Base-by-base conservation (phyloP, 2,113 vertebrate genomes). In the Ammodramus savannarum region DNA sequence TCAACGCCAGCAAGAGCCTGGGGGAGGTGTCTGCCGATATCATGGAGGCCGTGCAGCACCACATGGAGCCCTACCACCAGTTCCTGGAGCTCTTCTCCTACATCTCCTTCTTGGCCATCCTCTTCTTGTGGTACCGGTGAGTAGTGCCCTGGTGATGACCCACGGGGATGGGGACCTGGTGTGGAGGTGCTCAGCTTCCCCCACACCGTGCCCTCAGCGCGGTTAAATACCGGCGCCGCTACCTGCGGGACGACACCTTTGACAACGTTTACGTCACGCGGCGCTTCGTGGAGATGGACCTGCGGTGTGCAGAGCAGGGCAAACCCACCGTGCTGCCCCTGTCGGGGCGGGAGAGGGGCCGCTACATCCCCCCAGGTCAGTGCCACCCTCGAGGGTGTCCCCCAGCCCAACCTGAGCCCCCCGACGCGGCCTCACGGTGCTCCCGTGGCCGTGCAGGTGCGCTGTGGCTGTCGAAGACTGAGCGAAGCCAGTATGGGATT, bases 251-350 rank as follows among this genome's bases (percentile, higher is more conserved):
- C 1, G 97, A 99, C 31, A 17, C 75, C 68, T 99, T 98, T 0
- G 98, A 99, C 94, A 99, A 99, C 41, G 2, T 98, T 36, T 99
- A 99, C 92, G 98, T 99, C 97, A 99, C 96, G 0, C 78, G 83
- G 32, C 90, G 90, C 34, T 99, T 99, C 10, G 69, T 98, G 66
- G 86, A 89, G 38, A 55, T 99, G 84, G 98, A 99, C 80, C 86
- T 87, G 1, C 44, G 58, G n/a, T 79, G 97, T 29, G 89, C 97
- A 0, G 68, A 68, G 73, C 94, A 48, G 34, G 98, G 98, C 43
- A 95, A 89, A 46, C 93, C 96, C 43, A 98, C 98, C 0, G 97
- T 98, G 34, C 96, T 99, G 62, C 99, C 99, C 0, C 97, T 99
- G 62, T 98, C 82, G 0, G 8, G 51, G 3, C 89, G 55, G 6